phyloP scores from a whole-genome alignment of 2,113 vertebrate species.

The Osmerus mordax region DNA sequence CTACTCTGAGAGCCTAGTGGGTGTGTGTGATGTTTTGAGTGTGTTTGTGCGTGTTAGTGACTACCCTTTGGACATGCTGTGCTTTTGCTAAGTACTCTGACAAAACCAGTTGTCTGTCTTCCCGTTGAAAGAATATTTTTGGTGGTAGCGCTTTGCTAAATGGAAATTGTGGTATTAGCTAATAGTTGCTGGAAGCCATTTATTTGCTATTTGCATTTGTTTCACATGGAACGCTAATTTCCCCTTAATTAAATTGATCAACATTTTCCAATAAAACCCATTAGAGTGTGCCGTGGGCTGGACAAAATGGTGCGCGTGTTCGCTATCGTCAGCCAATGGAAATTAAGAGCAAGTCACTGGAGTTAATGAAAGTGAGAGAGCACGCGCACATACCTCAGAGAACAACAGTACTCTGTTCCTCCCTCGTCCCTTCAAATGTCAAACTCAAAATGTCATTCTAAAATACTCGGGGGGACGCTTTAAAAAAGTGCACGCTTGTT shows the following conservation, averaged over 20 bases:
- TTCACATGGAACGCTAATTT: constrained; percentile 62
- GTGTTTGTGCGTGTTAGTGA: not conserved
- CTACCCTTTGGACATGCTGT: not conserved
- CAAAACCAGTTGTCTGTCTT: not conserved
- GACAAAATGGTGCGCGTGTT: constrained; percentile 38
- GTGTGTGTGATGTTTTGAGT: too few species aligned
- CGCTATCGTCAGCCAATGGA: constrained; percentile 60
- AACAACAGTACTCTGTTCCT: constrained; percentile 36
- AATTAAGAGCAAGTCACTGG: constrained; percentile 55
- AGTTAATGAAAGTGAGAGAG: constrained; percentile 56
- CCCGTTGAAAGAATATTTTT: constrained; percentile 3
- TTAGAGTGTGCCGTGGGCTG: constrained; percentile 61
- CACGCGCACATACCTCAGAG: constrained; percentile 34
- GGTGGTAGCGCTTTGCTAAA: constrained; percentile 8
- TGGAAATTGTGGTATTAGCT: constrained; percentile 31
- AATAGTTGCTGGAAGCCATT: constrained; percentile 44
- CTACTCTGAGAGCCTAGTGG: not conserved
- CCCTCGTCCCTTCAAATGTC: constrained; percentile 28
- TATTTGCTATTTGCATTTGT: constrained; percentile 52
- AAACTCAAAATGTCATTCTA: constrained; percentile 4
- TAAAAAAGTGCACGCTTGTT: not conserved
- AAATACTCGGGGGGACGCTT: not conserved
- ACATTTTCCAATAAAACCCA: constrained; percentile 57
- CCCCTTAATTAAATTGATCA: constrained; percentile 60
- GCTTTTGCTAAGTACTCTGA: constrained; percentile 1